Conservation (phyloP, 2,888 invertebrate species). For the Osedax frankpressi region DNA sequence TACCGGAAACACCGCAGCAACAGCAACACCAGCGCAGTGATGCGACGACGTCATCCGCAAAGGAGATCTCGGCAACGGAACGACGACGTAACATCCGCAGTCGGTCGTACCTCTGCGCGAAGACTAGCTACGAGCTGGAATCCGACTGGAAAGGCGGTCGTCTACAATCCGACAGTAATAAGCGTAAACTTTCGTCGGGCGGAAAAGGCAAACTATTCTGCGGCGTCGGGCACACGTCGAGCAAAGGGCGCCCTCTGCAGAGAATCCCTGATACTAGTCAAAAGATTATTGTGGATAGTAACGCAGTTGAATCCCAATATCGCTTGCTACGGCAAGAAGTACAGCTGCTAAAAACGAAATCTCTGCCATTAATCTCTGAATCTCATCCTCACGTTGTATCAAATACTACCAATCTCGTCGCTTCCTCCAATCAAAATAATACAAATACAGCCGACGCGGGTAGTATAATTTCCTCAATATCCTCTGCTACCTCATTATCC, state of each 20-base stretch:
- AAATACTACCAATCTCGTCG: too few relatives aligned
- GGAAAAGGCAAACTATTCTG: background rate
- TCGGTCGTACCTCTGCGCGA: background rate
- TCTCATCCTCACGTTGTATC: too few relatives aligned
- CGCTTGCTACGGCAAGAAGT: background rate
- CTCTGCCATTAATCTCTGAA: too few relatives aligned
- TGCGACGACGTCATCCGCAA: too few relatives aligned
- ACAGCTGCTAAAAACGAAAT: background rate
- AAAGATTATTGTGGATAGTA: background rate
- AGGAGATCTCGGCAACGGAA: background rate
- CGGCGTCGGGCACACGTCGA: background rate
- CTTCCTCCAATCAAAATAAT: too few relatives aligned
- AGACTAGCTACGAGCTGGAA: background rate
- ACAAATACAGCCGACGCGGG: too few relatives aligned
- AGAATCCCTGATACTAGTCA: background rate
- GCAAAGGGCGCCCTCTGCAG: too few relatives aligned
- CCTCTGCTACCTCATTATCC: too few relatives aligned
- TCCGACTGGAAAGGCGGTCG: background rate
- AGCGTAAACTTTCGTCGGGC: too few relatives aligned
- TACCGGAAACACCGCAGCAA: background rate
- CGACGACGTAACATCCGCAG: background rate
- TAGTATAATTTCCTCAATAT: too few relatives aligned
- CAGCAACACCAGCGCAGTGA: too few relatives aligned
- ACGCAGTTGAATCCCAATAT: background rate
- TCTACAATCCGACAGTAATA: too few relatives aligned